phyloP scores from a whole-genome alignment of 1,140 invertebrate species.

The Lepidurus arcticus region DNA sequence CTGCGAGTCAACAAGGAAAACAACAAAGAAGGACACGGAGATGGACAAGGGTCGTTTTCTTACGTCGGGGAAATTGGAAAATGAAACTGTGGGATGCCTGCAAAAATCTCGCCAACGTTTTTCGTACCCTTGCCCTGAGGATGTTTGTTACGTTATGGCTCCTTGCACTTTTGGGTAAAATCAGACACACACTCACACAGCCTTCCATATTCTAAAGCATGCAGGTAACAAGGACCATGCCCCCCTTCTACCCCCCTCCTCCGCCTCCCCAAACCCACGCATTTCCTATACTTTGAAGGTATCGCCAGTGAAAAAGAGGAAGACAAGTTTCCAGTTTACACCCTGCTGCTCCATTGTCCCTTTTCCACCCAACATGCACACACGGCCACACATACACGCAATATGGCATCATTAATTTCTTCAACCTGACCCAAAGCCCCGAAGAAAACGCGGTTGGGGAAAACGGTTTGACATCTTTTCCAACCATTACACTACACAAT shows the following conservation, averaged over 20 bases:
- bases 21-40: background rate
- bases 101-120: background rate
- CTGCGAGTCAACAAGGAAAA: background rate
- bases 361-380: conserved; percentile 6
- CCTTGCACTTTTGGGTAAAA: background rate
- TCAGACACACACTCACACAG: background rate
- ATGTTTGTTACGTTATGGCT: conserved; percentile 10
- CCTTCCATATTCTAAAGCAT: background rate
- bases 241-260: background rate
- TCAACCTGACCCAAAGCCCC: conserved; percentile 13
- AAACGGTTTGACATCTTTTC: background rate
- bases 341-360: conserved; percentile 20
- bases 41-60: background rate
- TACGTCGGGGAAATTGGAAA: background rate
- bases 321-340: conserved; percentile 11
- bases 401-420: conserved; percentile 16
- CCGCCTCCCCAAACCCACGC: background rate
- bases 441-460: too few relatives aligned
- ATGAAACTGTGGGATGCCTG: background rate
- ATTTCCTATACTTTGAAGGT: too few relatives aligned
- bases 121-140: background rate
- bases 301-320: too few relatives aligned
- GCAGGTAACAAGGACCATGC: conserved; percentile 9
- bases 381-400: background rate
- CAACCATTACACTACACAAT: background rate